Base-by-base conservation (phyloP, 2,113 vertebrate species). In the Hypanus sabinus region DNA sequence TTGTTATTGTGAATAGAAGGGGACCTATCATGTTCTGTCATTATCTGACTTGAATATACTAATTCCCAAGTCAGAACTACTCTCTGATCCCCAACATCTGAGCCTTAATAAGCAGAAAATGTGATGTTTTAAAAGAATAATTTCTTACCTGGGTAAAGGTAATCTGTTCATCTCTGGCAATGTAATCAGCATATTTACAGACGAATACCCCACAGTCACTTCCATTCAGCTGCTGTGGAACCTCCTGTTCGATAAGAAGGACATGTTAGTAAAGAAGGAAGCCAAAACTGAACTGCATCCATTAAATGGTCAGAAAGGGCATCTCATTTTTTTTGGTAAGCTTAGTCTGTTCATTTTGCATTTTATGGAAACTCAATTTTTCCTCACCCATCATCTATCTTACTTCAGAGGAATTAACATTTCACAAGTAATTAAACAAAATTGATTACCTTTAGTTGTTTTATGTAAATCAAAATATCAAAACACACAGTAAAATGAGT, bases 191-290 rank as follows among this genome's bases (percentile, higher is more conserved):
- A 2, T 98, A 99, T 97, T 98, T 98, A 97, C 98, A 99, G 94
- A 96, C 94, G 96, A 99, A 99, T 94, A 99, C 98, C 22, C 98
- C 98, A 55, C 98, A 99, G 95, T 99, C 98, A 36, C 97, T 99
- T 73, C 97, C 97, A 92, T 99, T 99, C 76, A 76, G 94, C 94
- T 99, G 98, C 71, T 99, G 98, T 88, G 98, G 98, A 95, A 99
- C 98, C 95, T 99, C 98, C 98, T 99, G 30, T 57, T 94, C 55
- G 90, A 20, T 75, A 5, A 94, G 0, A 65, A 80, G 94, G 14
- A 94, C 46, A 46, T 46, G 46, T 46, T 94, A 60, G 90, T 24
- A 77, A 5, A 94, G 0, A 71, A 80, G 94, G 14, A 94, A 83
- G n/a, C 38, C 76, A 79, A 88, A 24, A 62, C 27, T n/a, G 85